Percentiles rank a stretch among this genome's conserved stretches.
Conservation (phyloP, 2,113 vertebrate genomes). For the Crotalus viridis region DNA sequence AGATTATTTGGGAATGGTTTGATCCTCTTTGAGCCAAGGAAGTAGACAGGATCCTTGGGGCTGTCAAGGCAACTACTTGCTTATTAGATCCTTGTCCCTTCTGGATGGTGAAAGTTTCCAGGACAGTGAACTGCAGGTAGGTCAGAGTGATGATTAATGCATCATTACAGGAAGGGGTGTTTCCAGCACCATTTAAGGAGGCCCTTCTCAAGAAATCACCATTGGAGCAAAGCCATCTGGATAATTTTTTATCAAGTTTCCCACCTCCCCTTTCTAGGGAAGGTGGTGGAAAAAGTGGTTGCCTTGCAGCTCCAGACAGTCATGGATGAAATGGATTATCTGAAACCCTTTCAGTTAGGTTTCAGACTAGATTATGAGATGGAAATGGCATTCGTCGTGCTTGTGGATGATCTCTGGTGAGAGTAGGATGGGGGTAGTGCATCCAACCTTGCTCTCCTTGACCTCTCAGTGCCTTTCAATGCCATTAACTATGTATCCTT, state of each 20-base stretch:
- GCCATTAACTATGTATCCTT: not conserved
- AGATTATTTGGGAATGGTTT: not conserved
- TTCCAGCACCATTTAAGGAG: no score
- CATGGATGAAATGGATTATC: not conserved
- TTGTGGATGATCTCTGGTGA: not conserved
- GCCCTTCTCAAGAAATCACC: no score
- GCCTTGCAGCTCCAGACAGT: no score
- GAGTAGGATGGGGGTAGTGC: not conserved
- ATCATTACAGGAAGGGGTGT: no score
- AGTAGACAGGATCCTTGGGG: not conserved
- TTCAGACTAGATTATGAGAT: not conserved
- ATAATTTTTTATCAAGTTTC: not conserved
- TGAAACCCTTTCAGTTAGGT: not conserved
- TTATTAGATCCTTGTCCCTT: no score
- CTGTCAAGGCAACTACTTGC: not conserved
- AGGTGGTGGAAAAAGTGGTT: not conserved
- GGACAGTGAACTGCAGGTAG: no score
- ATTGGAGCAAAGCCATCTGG: no score
- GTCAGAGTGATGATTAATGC: no score
- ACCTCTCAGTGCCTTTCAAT: not conserved
- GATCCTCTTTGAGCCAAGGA: not conserved
- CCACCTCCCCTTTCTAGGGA: not conserved
- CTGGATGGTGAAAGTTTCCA: no score
- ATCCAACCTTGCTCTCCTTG: not conserved
- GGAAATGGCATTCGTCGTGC: not conserved